Conservation (phyloP, 2,113 vertebrate species). For the Rhynchomys soricoides region DNA sequence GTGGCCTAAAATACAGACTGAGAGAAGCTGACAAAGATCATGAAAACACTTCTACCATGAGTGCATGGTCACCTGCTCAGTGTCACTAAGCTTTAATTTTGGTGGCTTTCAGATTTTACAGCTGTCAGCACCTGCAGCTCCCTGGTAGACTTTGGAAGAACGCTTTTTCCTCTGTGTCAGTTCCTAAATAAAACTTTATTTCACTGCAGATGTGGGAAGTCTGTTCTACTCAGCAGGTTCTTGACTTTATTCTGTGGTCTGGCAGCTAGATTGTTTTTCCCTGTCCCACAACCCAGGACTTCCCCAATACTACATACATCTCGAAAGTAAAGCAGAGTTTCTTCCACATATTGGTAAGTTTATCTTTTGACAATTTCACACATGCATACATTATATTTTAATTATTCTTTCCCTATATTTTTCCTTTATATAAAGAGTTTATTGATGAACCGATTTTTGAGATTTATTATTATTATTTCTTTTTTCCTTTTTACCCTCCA, state of each 20-base stretch:
- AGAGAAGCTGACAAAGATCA: not conserved
- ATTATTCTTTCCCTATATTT: not conserved
- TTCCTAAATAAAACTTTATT: not conserved
- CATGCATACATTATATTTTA: not conserved
- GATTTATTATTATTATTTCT: too few species aligned
- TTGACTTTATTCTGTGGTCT: not conserved
- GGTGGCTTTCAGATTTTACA: constrained; percentile 38
- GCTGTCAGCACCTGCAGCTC: constrained; percentile 14
- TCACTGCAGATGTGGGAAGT: not conserved
- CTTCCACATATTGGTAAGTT: not conserved
- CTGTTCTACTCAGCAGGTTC: not conserved
- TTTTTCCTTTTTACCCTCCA: too few species aligned
- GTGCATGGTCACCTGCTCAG: not conserved
- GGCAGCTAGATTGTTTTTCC: not conserved
- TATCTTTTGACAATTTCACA: too few species aligned
- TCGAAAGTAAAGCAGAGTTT: not conserved
- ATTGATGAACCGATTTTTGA: not conserved
- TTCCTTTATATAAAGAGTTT: not conserved
- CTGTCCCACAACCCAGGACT: not conserved
- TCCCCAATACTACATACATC: not conserved
- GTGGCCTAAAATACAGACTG: not conserved
- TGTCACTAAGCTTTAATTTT: constrained; percentile 41
- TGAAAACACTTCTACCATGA: constrained; percentile 3
- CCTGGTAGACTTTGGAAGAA: constrained; percentile 23
- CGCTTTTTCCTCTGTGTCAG: not conserved